A percentile compares a stretch with the other conserved stretches of the same genome.
Evolutionary conservation across 2,888 invertebrate species (phyloP).

Genomic region (Hydrotaea diabolus): DNA sequence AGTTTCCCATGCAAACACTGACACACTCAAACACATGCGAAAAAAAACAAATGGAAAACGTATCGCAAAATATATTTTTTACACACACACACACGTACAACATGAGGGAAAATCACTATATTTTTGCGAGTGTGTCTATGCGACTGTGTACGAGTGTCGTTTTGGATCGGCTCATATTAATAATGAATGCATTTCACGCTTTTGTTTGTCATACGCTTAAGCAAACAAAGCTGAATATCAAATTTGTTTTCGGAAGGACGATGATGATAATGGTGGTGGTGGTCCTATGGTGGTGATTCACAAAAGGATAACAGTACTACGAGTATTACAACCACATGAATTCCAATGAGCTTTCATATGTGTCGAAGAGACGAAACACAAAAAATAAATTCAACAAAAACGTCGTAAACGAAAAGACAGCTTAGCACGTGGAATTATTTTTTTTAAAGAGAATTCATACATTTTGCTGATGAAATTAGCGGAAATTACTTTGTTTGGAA

Average conservation of each 20-base stretch:
- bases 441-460: not conserved
- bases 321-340: not conserved
- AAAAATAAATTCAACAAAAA: too few species aligned
- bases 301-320: not conserved
- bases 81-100: not conserved
- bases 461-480: too few species aligned
- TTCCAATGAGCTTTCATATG: not conserved
- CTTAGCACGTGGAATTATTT: not conserved
- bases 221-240: not conserved
- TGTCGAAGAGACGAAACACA: not conserved
- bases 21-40: not conserved
- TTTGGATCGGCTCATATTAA: not conserved
- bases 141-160: not conserved
- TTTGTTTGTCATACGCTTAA: not conserved
- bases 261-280: not conserved
- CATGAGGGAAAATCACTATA: not conserved
- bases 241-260: not conserved
- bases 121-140: not conserved
- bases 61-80: not conserved
- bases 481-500: too few species aligned
- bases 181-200: constrained; percentile 21
- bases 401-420: too few species aligned
- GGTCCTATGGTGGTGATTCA: not conserved
- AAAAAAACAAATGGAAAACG: not conserved
- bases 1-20: too few species aligned